Percentiles rank a stretch among this genome's conserved stretches.
Evolutionary conservation across 2,113 vertebrate genomes (phyloP).

Genomic region (Gavia stellata): DNA sequence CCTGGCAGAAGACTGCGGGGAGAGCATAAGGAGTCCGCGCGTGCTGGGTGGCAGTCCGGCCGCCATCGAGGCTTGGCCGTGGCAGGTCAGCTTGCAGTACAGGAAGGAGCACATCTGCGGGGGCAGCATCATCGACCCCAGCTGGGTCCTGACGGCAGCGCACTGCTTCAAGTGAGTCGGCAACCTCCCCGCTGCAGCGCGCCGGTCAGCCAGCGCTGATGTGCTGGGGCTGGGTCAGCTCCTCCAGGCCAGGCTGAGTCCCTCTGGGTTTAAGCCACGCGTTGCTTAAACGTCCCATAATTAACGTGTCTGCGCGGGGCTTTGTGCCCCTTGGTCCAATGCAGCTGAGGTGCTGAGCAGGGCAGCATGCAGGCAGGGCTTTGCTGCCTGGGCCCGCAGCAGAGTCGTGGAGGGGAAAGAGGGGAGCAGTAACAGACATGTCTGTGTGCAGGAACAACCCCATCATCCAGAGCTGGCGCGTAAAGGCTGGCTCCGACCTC

Average conservation of each 20-base stretch:
- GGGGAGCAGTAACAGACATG: not conserved
- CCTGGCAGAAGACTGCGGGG: constrained; percentile 74
- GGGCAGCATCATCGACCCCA: constrained; percentile 79
- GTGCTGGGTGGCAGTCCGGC: constrained; percentile 81
- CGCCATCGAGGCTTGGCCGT: constrained; percentile 81
- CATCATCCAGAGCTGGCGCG: constrained; percentile 75
- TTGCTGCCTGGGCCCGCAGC: not conserved
- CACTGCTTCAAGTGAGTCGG: constrained; percentile 80
- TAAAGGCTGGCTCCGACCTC: constrained; percentile 68
- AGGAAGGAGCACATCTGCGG: constrained; percentile 81
- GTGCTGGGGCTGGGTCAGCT: not conserved
- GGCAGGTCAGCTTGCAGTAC: constrained; percentile 90
- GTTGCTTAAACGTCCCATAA: accelerated
- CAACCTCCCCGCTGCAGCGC: accelerated
- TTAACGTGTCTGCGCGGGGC: accelerated
- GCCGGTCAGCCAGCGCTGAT: accelerated
- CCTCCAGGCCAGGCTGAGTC: not conserved
- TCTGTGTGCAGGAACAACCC: constrained; percentile 51
- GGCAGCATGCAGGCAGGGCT: not conserved
- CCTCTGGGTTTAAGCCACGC: accelerated
- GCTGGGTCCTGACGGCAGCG: constrained; percentile 81
- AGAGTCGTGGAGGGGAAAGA: accelerated
- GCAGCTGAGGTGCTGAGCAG: not conserved
- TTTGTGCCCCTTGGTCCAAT: accelerated
- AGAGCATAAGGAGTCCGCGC: constrained; percentile 32